phyloP scores from a whole-genome alignment of 30 jellyfish, hydroid and myxozoan genomes.

The Catostylus mosaicus region DNA sequence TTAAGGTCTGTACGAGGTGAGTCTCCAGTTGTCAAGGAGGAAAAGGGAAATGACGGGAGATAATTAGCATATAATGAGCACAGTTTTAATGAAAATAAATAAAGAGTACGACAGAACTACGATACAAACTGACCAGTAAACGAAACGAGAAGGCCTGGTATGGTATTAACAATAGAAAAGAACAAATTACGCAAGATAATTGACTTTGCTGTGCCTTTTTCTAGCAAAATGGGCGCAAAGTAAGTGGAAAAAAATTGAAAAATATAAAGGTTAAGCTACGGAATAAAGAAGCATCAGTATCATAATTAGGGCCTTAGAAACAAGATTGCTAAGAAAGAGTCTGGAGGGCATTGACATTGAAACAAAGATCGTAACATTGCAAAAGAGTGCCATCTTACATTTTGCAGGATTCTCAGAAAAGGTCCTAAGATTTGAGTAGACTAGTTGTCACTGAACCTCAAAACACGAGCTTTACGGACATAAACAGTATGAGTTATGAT shows the following conservation, averaged over 20 bases:
- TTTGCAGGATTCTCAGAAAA: background rate
- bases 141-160: background rate
- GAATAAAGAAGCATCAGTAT: background rate
- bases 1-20: background rate
- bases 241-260: background rate
- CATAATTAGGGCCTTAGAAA: background rate
- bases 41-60: background rate
- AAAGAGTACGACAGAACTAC: background rate
- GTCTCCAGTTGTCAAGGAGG: background rate
- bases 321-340: background rate
- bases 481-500: background rate
- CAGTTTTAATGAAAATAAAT: background rate
- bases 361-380: background rate
- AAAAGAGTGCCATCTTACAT: background rate
- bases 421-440: background rate
- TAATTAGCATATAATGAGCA: background rate
- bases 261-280: background rate
- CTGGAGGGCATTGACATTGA: background rate
- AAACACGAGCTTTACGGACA: background rate
- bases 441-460: background rate
- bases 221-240: background rate
- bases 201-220: too few species aligned
- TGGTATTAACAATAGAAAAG: background rate
- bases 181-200: too few species aligned
- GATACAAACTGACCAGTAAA: background rate